Base-by-base conservation (phyloP, 2,888 invertebrate genomes). In the Chromoteleia sp. region DNA sequence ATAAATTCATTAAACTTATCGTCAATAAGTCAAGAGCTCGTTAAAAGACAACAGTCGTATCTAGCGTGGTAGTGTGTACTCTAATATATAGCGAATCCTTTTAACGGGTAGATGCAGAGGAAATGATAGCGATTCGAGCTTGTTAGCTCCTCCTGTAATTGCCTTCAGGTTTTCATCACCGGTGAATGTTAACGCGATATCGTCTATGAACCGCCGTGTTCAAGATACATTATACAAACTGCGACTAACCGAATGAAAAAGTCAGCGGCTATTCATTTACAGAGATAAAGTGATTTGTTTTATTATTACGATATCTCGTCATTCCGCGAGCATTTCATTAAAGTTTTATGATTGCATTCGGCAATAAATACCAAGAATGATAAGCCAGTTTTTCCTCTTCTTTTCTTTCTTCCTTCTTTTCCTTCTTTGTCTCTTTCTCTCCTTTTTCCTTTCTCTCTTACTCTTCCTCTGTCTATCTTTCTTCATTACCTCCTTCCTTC, bases 101-200 rank as follows among this genome's bases (percentile, higher is more conserved):
- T 87, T 85, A 84, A 86, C 84, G 74, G 85, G 78, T 85, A 90
- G 91, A 91, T 91, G 85, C 85, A 90, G 86, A 90, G 91, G 91
- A 91, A 89, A 89, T 87, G 90, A 90, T 91, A 91, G 87, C 83
- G 88, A 89, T 86, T 87, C 85, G 84, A 84, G 87, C 90, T 90
- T 89, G 89, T 90, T 90, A 90, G 84, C 88, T 90, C 87, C 88
- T 88, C 87, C 88, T 90, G 88, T 90, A 91, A 90, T 90, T 90
- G 88, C 89, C 87, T 85, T 86, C 85, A 86, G 85, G 84, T 86
- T 90, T 90, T 90, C 89, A 90, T 89, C 89, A 88, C 86, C 84
- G 86, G 85, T 86, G 87, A 85, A 86, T 85, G 84, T 84, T 81
- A 82, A 81, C 76, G 82, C 82, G 84, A 87, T 87, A 87, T 85